Evolutionary conservation across 2,888 invertebrate genomes (phyloP).

Genomic region (Theretra japonica): DNA sequence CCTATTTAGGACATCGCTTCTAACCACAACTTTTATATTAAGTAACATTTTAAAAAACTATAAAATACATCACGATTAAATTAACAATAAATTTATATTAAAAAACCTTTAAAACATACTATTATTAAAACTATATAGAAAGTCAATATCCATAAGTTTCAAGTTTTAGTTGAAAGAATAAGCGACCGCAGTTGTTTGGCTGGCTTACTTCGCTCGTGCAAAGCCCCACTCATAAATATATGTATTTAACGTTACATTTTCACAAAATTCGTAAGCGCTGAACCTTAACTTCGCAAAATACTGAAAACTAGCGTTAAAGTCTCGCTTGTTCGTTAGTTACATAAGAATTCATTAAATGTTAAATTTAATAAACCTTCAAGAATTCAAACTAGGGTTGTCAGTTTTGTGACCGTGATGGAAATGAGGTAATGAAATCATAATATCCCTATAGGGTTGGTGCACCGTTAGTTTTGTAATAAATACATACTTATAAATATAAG

Average conservation of each 20-base stretch:
- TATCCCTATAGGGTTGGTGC: too few relatives aligned
- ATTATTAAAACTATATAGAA: background rate
- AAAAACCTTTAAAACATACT: background rate
- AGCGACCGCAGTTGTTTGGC: background rate
- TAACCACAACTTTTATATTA: too few relatives aligned
- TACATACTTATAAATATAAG: too few relatives aligned
- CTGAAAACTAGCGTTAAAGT: constrained; percentile 13
- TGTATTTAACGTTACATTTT: constrained; percentile 14
- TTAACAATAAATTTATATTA: too few relatives aligned
- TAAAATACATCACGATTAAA: too few relatives aligned
- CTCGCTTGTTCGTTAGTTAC: constrained; percentile 11
- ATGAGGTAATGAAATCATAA: too few relatives aligned
- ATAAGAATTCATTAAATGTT: constrained; percentile 23
- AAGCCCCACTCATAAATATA: constrained; percentile 4
- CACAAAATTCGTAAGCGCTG: constrained; percentile 20
- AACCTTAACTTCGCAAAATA: constrained; percentile 14
- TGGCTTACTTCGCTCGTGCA: background rate
- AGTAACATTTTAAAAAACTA: background rate
- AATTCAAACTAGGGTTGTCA: background rate
- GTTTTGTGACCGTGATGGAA: background rate
- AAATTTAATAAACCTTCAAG: constrained; percentile 1
- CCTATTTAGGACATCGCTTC: too few relatives aligned
- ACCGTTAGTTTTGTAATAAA: too few relatives aligned
- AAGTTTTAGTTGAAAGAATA: constrained; percentile 7
- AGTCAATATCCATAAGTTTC: constrained; percentile 3